A percentile compares a stretch with the other conserved stretches of the same genome.
Conservation (phyloP, 92 coral and sea anemone genomes). For the Porites rus region DNA sequence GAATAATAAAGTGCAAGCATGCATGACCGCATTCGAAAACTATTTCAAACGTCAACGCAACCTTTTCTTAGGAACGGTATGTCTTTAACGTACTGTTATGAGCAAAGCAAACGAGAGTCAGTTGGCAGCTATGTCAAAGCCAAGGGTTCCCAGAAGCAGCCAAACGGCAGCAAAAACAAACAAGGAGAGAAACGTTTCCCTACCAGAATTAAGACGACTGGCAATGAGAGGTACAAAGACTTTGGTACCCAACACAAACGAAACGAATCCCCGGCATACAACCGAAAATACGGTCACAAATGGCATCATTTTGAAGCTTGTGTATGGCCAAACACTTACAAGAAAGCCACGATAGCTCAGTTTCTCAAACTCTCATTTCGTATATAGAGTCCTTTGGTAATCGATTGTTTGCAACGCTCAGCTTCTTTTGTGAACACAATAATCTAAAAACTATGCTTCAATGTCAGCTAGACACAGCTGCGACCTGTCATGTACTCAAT, state of each 20-base stretch:
- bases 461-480: too few relatives aligned
- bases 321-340: conserved; percentile 18
- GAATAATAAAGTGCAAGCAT: conserved; percentile 11
- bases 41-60: conserved; percentile 61
- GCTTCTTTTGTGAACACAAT: too few relatives aligned
- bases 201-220: not conserved
- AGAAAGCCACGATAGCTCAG: conserved; percentile 11
- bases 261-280: conserved; percentile 42
- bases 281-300: conserved; percentile 34
- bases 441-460: too few relatives aligned
- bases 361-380: not conserved
- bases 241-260: conserved; percentile 30
- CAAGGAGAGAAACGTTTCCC: not conserved
- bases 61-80: conserved; percentile 43
- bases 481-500: too few relatives aligned
- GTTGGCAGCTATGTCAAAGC: conserved; percentile 26
- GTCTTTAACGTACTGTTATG: conserved; percentile 23
- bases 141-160: conserved; percentile 14
- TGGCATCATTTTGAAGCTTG: conserved; percentile 39
- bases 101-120: conserved; percentile 21
- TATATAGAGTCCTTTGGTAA: conserved; percentile 9
- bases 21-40: conserved; percentile 20
- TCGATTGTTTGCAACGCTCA: too few relatives aligned
- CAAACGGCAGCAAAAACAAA: not conserved
- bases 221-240: not conserved